These are phyloP conservation scores for Acanthisitta chloris DNA, from an alignment of 2,113 vertebrate genomes.

Conservation along the genomic window DNA sequence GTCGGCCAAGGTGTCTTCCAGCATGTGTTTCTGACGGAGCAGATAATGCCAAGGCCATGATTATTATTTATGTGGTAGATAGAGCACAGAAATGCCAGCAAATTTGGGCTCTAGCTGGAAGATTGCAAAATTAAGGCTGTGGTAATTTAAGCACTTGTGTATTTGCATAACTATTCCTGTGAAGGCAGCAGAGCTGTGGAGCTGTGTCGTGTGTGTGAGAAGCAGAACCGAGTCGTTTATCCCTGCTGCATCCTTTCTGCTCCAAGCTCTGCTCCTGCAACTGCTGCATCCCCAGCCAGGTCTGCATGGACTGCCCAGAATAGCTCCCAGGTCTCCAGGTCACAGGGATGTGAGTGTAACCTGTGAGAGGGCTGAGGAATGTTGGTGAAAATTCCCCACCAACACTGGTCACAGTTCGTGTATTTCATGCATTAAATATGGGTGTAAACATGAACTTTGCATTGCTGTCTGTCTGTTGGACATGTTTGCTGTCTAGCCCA, in stretches of 20 bases:
- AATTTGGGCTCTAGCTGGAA: neutral
- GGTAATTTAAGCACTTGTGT: neutral
- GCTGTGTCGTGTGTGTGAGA: neutral
- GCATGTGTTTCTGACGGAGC: slow-evolving; percentile 83
- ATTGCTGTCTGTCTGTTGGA: neutral
- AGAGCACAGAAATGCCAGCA: neutral
- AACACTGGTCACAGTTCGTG: neutral
- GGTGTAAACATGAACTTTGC: neutral
- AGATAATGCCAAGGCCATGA: neutral
- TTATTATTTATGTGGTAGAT: neutral
- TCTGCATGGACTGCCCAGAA: neutral
- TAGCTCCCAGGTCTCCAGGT: neutral
- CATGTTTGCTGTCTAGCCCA: neutral
- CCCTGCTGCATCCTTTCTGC: neutral
- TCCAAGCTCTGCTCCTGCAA: neutral
- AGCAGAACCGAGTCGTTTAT: neutral
- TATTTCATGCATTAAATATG: neutral
- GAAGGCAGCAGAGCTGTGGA: neutral
- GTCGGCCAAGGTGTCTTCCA: slow-evolving; percentile 86
- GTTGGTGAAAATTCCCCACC: neutral
- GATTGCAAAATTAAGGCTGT: neutral
- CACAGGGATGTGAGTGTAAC: neutral
- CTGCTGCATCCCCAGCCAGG: neutral
- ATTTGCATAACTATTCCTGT: neutral
- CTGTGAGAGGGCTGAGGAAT: neutral